Evolutionary conservation across 2,888 invertebrate species (phyloP).

Genomic region (Ophonus ardosiacus): DNA sequence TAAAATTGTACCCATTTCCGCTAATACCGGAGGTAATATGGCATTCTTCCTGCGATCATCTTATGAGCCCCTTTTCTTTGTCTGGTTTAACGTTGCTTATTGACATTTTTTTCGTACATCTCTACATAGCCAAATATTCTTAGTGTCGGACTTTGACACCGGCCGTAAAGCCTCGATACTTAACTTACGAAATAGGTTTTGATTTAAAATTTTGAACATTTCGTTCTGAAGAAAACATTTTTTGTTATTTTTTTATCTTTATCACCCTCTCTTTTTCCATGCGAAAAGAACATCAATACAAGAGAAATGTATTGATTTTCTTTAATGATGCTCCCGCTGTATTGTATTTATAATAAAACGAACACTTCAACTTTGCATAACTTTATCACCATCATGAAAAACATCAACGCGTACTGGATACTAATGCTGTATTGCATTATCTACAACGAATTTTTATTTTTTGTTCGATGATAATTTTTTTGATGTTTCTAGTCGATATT

Average conservation of each 20-base stretch:
- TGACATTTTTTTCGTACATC: too few relatives aligned
- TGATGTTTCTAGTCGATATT: too few relatives aligned
- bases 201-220: too few relatives aligned
- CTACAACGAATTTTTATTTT: background rate
- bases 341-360: background rate
- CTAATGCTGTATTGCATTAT: background rate
- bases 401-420: background rate
- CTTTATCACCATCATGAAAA: background rate
- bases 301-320: constrained; percentile 33
- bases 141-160: too few relatives aligned
- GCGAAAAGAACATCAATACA: constrained; percentile 20
- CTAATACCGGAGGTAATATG: too few relatives aligned
- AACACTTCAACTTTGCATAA: constrained; percentile 1
- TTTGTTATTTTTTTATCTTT: constrained; percentile 13
- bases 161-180: too few relatives aligned
- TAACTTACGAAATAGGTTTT: too few relatives aligned
- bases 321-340: constrained; percentile 5
- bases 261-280: background rate
- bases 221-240: background rate
- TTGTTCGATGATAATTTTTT: background rate
- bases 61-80: too few relatives aligned
- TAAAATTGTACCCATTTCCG: too few relatives aligned
- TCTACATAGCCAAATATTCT: too few relatives aligned
- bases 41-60: too few relatives aligned
- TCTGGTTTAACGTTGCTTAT: too few relatives aligned